These are phyloP conservation scores for Periphyllus acericola DNA, from an alignment of 2,888 invertebrate species.

Conservation along the genomic window DNA sequence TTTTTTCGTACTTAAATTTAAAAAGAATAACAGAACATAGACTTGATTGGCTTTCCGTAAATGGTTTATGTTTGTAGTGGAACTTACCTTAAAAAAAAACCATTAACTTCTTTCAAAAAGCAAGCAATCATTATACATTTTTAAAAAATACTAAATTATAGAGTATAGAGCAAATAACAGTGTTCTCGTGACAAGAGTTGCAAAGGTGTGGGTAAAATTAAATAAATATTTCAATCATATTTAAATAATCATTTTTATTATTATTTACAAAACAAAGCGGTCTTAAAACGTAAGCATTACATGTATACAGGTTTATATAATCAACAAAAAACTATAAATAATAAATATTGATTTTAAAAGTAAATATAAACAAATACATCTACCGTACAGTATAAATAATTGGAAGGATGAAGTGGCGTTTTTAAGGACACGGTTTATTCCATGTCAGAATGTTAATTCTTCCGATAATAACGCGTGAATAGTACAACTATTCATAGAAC, in stretches of 20 bases:
- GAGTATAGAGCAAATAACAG: neutral
- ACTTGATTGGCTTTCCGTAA: neutral
- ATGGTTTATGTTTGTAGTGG: neutral
- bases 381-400: slow-evolving; percentile 31
- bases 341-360: slow-evolving; percentile 16
- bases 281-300: slow-evolving; percentile 48
- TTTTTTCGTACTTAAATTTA: too few relatives aligned
- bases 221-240: slow-evolving; percentile 18
- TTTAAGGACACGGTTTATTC: slow-evolving; percentile 13
- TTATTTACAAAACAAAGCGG: slow-evolving; percentile 57
- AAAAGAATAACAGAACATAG: neutral
- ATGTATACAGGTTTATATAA: slow-evolving; percentile 41
- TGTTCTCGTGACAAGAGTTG: neutral
- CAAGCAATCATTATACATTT: neutral
- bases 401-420: slow-evolving; percentile 45
- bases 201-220: neutral
- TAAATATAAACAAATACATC: slow-evolving; percentile 23
- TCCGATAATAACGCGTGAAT: slow-evolving; percentile 12
- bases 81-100: neutral
- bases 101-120: neutral
- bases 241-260: slow-evolving; percentile 35
- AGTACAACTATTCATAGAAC: slow-evolving; percentile 35
- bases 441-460: slow-evolving; percentile 12
- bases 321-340: slow-evolving; percentile 48
- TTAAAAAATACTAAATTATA: neutral